These are phyloP conservation scores for Cataglyphis altisquamis DNA, from an alignment of 2,888 invertebrate genomes.

Conservation along the genomic window DNA sequence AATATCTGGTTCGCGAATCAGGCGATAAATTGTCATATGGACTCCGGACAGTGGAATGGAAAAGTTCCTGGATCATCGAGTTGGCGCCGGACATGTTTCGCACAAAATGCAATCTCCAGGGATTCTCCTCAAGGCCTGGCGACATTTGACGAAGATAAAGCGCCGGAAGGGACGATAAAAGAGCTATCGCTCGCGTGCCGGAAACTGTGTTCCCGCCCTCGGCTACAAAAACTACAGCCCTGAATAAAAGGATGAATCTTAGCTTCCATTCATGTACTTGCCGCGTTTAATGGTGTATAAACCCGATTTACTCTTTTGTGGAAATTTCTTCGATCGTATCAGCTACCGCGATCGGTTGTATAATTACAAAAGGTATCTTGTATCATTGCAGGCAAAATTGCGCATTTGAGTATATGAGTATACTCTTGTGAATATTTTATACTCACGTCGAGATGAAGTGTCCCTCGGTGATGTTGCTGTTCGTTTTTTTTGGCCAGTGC, in stretches of 20 bases:
- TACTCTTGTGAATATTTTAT: too few relatives aligned
- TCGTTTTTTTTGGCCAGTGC: slow-evolving; percentile 54
- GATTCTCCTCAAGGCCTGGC: slow-evolving; percentile 79
- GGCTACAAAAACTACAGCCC: slow-evolving; percentile 30
- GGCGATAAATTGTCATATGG: not conserved
- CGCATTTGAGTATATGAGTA: slow-evolving; percentile 27
- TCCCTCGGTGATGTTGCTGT: slow-evolving; percentile 48
- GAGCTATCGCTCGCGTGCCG: slow-evolving; percentile 81
- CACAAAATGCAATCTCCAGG: slow-evolving; percentile 69
- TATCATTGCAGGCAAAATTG: slow-evolving; percentile 38
- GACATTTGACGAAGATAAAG: slow-evolving; percentile 77
- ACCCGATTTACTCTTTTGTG: not conserved
- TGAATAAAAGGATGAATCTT: slow-evolving; percentile 15
- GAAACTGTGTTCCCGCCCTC: slow-evolving; percentile 83
- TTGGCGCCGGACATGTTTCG: slow-evolving; percentile 53
- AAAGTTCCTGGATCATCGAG: slow-evolving; percentile 41
- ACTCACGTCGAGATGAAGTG: slow-evolving; percentile 52
- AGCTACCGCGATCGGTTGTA: not conserved
- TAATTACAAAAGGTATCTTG: not conserved
- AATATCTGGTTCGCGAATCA: not conserved
- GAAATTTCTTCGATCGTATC: not conserved
- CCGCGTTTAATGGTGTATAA: slow-evolving; percentile 23
- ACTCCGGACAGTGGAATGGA: not conserved
- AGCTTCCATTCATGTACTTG: not conserved
- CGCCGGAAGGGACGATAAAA: slow-evolving; percentile 84